Evolutionary conservation across 2,113 vertebrate species (phyloP).

Genomic region (Prunella himalayana): DNA sequence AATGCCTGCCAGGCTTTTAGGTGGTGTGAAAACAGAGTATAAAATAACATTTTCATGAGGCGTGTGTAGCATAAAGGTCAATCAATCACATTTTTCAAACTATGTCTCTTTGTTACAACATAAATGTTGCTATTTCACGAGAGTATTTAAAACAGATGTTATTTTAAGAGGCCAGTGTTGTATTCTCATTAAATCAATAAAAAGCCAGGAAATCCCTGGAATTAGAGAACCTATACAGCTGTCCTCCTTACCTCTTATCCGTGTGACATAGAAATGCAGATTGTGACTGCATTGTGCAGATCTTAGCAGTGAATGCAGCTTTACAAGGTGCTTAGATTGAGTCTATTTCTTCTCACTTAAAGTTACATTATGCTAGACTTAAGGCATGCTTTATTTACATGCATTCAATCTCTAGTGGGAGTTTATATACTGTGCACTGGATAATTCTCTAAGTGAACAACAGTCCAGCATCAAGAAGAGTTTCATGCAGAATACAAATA

Average conservation of each 20-base stretch:
- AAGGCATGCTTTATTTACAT: slow-evolving; percentile 63
- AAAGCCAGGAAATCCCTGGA: slow-evolving; percentile 38
- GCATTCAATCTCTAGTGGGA: slow-evolving; percentile 63
- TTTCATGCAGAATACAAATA: slow-evolving; percentile 74
- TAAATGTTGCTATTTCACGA: background rate
- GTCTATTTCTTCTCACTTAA: slow-evolving; percentile 59
- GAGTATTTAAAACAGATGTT: slow-evolving; percentile 15
- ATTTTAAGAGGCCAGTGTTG: background rate
- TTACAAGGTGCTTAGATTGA: slow-evolving; percentile 38
- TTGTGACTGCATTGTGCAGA: slow-evolving; percentile 10
- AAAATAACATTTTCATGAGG: background rate
- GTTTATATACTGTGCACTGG: slow-evolving; percentile 59
- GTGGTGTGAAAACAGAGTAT: slow-evolving; percentile 8
- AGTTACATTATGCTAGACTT: slow-evolving; percentile 62
- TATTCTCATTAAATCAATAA: slow-evolving; percentile 26
- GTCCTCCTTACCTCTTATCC: slow-evolving; percentile 16
- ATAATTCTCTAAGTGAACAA: slow-evolving; percentile 57
- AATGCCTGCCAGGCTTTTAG: slow-evolving; percentile 28
- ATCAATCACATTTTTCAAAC: slow-evolving; percentile 9
- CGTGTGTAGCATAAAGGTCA: background rate
- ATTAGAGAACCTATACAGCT: slow-evolving; percentile 39
- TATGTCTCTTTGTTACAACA: background rate
- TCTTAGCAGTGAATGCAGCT: slow-evolving; percentile 3
- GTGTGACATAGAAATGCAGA: slow-evolving; percentile 34
- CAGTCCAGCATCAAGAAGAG: slow-evolving; percentile 56